A percentile compares a stretch with the other conserved stretches of the same genome.
phyloP scores from a whole-genome alignment of 2,888 invertebrate genomes.

The Aricia artaxerxes region DNA sequence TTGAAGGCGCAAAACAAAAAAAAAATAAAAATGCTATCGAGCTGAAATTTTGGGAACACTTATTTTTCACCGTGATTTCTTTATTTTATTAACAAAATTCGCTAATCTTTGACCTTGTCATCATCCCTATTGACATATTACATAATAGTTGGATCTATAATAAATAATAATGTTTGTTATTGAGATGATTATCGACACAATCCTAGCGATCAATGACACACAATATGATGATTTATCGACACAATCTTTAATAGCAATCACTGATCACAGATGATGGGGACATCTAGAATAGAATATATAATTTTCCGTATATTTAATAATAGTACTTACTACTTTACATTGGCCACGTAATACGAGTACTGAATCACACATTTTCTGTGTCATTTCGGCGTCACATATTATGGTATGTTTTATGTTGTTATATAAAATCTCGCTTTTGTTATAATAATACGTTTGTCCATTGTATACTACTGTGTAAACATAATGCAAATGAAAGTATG shows the following conservation, averaged over 20 bases:
- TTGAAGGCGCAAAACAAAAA: no score
- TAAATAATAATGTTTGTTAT: no score
- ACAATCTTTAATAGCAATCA: neutral
- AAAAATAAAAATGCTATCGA: no score
- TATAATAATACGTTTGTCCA: neutral
- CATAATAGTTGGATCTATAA: no score
- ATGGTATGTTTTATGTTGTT: neutral
- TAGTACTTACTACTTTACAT: neutral
- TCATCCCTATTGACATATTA: no score
- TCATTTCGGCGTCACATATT: neutral
- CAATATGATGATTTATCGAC: neutral
- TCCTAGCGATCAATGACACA: neutral
- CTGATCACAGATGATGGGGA: neutral
- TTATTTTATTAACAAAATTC: no score
- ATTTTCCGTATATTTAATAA: neutral
- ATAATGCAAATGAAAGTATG: constrained; percentile 9
- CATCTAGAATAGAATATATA: neutral
- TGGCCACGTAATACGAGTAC: neutral
- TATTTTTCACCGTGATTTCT: no score
- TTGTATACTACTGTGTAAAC: neutral
- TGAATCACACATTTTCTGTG: neutral
- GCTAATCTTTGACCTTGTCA: no score
- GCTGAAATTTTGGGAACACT: no score
- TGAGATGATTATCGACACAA: neutral
- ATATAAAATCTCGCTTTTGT: constrained; percentile 3